Conservation (phyloP, 1,140 invertebrate genomes). For the Drosophila kepulauana region DNA sequence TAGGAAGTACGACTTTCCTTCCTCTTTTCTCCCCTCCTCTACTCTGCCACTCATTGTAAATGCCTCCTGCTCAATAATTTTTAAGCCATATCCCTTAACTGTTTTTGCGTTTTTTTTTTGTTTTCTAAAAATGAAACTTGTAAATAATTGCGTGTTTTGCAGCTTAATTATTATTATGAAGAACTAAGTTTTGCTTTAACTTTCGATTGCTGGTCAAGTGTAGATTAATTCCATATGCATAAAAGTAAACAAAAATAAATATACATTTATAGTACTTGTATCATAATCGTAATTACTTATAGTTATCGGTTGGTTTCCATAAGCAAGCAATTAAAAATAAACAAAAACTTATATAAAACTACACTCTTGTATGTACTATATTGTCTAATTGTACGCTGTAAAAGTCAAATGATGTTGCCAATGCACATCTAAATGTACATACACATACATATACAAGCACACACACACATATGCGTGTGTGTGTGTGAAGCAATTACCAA, state of each 20-base stretch:
- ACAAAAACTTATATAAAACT: constrained; percentile 4
- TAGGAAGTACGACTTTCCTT: constrained; percentile 43
- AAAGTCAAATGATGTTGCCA: constrained; percentile 21
- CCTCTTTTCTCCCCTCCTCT: not conserved
- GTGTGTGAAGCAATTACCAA: constrained; percentile 73
- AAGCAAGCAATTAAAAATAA: constrained; percentile 23
- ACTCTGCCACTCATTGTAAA: constrained; percentile 50
- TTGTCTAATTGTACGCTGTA: constrained; percentile 23
- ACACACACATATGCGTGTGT: constrained; percentile 17
- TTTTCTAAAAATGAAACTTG: constrained; percentile 4
- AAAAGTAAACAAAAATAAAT: not conserved
- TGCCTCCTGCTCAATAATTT: constrained; percentile 72
- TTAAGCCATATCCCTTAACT: constrained; percentile 45
- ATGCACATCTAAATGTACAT: constrained; percentile 30
- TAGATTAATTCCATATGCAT: constrained; percentile 49
- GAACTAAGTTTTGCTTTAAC: constrained; percentile 47
- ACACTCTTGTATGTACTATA: constrained; percentile 10
- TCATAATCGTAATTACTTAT: constrained; percentile 28
- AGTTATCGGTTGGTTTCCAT: constrained; percentile 43
- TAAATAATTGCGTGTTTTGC: constrained; percentile 45
- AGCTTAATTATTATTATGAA: constrained; percentile 22
- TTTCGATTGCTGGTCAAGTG: constrained; percentile 75
- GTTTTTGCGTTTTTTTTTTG: constrained; percentile 9
- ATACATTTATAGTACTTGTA: constrained; percentile 14
- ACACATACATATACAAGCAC: not conserved